A percentile compares a stretch with the other conserved stretches of the same genome.
phyloP scores from a whole-genome alignment of 2,797 vertebrate species.

The Thripadectes ignobilis region DNA sequence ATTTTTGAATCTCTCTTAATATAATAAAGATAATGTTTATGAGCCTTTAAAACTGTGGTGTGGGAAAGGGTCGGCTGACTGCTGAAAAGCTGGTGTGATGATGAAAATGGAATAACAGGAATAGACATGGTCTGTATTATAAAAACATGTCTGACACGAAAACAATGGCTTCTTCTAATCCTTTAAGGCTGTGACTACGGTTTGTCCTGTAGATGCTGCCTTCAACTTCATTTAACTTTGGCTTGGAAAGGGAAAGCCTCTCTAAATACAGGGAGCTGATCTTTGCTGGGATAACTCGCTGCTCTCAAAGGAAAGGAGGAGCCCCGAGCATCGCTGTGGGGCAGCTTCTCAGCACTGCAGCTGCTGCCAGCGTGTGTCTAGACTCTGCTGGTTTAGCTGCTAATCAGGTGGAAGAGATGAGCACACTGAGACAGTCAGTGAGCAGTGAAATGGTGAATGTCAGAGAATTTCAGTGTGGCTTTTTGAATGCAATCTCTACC shows the following conservation, averaged over 20 bases:
- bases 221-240: constrained; percentile 24
- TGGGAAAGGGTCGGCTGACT: constrained; percentile 47
- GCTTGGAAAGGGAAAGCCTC: background rate
- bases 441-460: background rate
- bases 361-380: background rate
- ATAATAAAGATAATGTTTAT: constrained; percentile 59
- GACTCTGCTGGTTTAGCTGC: background rate
- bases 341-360: background rate
- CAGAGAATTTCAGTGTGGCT: fast-evolving
- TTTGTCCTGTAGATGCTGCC: background rate
- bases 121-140: constrained; percentile 23
- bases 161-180: constrained; percentile 25
- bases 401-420: background rate
- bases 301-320: background rate
- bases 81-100: constrained; percentile 36
- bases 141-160: constrained; percentile 47
- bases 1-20: constrained; percentile 50
- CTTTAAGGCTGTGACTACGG: background rate
- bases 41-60: constrained; percentile 47
- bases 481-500: background rate
- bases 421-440: background rate
- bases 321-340: background rate
- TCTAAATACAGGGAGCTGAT: background rate
- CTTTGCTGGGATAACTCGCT: background rate
- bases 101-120: constrained; percentile 39